These are phyloP conservation scores for Nymphalis polychloros DNA, from an alignment of 2,888 invertebrate species.

Conservation along the genomic window DNA sequence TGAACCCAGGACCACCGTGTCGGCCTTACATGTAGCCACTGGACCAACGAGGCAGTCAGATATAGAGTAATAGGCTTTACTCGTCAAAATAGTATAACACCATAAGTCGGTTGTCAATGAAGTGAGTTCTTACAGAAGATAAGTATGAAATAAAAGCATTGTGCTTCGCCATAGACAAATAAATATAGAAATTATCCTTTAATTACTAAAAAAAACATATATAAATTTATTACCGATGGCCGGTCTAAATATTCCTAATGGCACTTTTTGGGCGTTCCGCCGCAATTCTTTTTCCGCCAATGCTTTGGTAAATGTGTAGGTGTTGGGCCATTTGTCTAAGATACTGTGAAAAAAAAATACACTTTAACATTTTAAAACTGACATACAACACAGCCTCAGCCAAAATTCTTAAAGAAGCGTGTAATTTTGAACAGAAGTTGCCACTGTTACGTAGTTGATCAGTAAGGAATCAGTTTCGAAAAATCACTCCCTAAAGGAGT, in stretches of 20 bases:
- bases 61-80: too few species aligned
- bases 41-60: too few species aligned
- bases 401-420: neutral
- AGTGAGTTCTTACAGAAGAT: too few species aligned
- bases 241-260: slow-evolving; percentile 90
- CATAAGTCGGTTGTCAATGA: too few species aligned
- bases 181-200: neutral
- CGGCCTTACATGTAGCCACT: too few species aligned
- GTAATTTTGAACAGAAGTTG: neutral
- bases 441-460: too few species aligned
- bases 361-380: slow-evolving; percentile 5
- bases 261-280: slow-evolving; percentile 82
- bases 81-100: too few species aligned
- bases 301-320: slow-evolving; percentile 93
- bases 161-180: neutral
- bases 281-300: slow-evolving; percentile 87
- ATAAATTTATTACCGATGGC: slow-evolving; percentile 83
- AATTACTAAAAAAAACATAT: neutral
- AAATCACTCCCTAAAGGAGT: too few species aligned
- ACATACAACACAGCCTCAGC: too few species aligned
- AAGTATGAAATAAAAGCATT: too few species aligned
- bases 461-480: too few species aligned
- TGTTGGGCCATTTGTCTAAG: slow-evolving; percentile 88
- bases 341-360: slow-evolving; percentile 61
- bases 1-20: too few species aligned